A percentile compares a stretch with the other conserved stretches of the same genome.
These are phyloP conservation scores for Plecturocebus donacophilus DNA, from an alignment of 2,113 vertebrate species.

Conservation along the genomic window DNA sequence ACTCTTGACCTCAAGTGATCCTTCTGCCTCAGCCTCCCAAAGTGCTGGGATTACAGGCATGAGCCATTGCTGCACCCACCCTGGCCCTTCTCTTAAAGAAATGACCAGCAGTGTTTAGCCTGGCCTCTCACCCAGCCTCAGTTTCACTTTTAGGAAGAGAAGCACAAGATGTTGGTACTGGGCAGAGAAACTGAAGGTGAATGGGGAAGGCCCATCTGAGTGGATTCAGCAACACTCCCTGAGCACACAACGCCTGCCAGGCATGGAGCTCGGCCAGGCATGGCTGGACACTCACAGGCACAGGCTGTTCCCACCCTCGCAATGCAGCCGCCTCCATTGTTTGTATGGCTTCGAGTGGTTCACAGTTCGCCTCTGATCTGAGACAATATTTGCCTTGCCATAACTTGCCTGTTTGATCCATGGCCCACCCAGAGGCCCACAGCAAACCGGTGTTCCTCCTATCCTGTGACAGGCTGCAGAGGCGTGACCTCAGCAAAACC, in stretches of 20 bases:
- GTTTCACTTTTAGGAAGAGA: neutral
- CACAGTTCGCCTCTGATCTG: neutral
- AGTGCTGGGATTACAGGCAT: no score
- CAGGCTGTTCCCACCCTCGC: neutral
- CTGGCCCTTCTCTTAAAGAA: neutral
- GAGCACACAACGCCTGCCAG: neutral
- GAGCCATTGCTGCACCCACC: no score
- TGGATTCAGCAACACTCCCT: neutral
- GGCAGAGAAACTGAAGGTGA: neutral
- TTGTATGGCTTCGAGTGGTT: neutral
- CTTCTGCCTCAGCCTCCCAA: no score
- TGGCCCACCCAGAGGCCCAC: neutral
- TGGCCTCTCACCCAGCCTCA: neutral
- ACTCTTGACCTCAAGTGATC: no score
- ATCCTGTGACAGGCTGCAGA: neutral
- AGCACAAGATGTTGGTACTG: no score
- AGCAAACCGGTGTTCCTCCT: neutral
- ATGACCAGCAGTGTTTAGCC: no score
- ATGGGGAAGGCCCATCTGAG: neutral
- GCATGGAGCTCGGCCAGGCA: neutral
- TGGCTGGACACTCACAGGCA: neutral
- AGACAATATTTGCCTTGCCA: neutral
- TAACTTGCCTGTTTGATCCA: neutral
- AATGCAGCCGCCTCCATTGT: neutral
- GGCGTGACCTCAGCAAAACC: neutral